Evolutionary conservation across 1,140 invertebrate species (phyloP), one percentile per base, ranked within the genome.

Genomic region (Zelostemma sp.): DNA sequence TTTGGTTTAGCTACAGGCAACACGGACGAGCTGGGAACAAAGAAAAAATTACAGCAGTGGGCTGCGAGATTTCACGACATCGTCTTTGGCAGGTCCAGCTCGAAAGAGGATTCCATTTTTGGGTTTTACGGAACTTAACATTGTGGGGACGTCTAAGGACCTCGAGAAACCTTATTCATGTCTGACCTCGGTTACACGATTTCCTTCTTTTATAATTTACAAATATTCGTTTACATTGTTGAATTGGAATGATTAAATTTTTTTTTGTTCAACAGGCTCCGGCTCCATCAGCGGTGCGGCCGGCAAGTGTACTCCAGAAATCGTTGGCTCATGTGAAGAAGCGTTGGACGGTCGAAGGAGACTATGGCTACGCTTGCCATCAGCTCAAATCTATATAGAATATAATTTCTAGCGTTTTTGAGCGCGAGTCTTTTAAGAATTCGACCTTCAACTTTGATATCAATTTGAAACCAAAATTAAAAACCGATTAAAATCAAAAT

Each of bases 311-410:
- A 43, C 88, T 99, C 31, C 89, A 88, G 72, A 91, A 91, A 82
- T 95, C 97, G 38, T 87, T 99, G 70, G 89, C 89, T 75, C 93
- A 95, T 87, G 96, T 98, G 0, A 97, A 98, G 85, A 88, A 91
- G 53, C 91, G 93, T 68, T 99, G 97, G 96, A 89, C 92, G 48
- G 86, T 89, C 51, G 94, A 93, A 77, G 91, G 93, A 77, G 97
- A 99, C 86, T 99, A 99, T 86, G 91, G 91, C 83, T 99, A 97
- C 88, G 93, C 95, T 51, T 99, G 97, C 88, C 97, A 99, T 90
- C 97, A 99, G 86, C 86, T 99, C 21, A 99, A 99, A 86, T 98
- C 97, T n/a, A 98, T 99, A n/a, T n/a, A n/a, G n/a, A n/a, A n/a
- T n/a, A n/a, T n/a, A n/a, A n/a, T n/a, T n/a, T n/a, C n/a, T n/a